These are phyloP conservation scores for Thrips palmi DNA, from an alignment of 1,140 invertebrate genomes.

Conservation along the genomic window DNA sequence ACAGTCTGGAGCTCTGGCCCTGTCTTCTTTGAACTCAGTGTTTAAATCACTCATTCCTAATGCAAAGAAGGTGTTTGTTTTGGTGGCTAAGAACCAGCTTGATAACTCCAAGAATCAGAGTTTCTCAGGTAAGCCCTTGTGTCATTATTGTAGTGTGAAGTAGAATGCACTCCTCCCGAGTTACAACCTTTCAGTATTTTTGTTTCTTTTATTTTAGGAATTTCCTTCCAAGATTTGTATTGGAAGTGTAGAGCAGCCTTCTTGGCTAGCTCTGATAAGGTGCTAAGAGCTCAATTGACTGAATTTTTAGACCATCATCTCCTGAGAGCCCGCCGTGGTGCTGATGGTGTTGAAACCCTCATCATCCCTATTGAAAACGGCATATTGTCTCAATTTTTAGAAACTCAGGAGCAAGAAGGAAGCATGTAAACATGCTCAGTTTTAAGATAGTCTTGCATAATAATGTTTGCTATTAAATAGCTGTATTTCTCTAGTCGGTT, in stretches of 20 bases:
- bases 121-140: constrained; percentile 43
- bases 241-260: constrained; percentile 65
- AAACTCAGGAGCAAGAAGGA: constrained; percentile 27
- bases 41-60: constrained; percentile 75
- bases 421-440: too few species aligned
- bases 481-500: too few species aligned
- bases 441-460: too few species aligned
- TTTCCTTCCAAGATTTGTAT: constrained; percentile 75
- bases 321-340: constrained; percentile 54
- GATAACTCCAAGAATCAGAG: constrained; percentile 45
- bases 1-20: constrained; percentile 52
- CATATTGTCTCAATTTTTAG: constrained; percentile 59
- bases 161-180: neutral
- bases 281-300: constrained; percentile 68
- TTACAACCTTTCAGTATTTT: neutral
- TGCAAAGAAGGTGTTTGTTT: constrained; percentile 66
- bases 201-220: constrained; percentile 34
- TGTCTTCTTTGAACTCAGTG: constrained; percentile 74
- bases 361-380: constrained; percentile 55
- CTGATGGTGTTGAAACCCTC: constrained; percentile 64
- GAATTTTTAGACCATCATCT: constrained; percentile 90
- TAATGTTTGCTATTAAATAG: too few species aligned
- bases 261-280: constrained; percentile 74
- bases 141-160: constrained; percentile 6
- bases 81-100: constrained; percentile 64